Evolutionary conservation across 2,888 invertebrate species (phyloP).

Genomic region (Apamea epomidion): DNA sequence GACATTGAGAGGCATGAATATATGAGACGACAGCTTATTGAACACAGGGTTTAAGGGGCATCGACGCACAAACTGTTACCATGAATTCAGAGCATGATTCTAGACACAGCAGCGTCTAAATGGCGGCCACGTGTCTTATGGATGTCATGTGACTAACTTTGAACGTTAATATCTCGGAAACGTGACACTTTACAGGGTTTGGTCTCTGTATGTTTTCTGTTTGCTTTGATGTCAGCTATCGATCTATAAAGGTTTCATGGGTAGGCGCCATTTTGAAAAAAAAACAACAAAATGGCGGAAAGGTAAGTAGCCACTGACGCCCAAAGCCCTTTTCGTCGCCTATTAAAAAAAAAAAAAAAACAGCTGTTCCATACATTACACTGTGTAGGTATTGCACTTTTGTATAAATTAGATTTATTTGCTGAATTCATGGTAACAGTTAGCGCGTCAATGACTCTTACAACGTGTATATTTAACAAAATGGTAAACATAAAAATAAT

Average conservation of each 20-base stretch:
- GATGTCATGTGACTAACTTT: too few species aligned
- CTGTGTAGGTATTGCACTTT: background rate
- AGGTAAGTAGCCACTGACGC: too few species aligned
- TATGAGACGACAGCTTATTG: background rate
- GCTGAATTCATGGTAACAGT: background rate
- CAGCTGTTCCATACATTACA: background rate
- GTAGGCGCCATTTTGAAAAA: too few species aligned
- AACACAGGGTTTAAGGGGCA: background rate
- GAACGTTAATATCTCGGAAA: too few species aligned
- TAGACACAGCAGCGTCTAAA: too few species aligned
- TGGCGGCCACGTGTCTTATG: too few species aligned
- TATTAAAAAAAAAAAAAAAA: background rate
- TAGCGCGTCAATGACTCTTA: background rate
- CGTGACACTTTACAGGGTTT: too few species aligned
- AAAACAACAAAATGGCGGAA: too few species aligned
- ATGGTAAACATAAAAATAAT: background rate
- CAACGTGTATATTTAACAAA: background rate
- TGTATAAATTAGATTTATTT: background rate
- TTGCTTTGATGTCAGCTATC: too few species aligned
- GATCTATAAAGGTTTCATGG: too few species aligned
- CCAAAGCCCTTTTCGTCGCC: background rate
- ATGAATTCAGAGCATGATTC: background rate
- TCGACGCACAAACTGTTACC: background rate
- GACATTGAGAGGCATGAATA: conserved; percentile 41
- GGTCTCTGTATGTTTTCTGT: too few species aligned